Base-by-base conservation (phyloP, 2,888 invertebrate species). In the Unio pictorum region DNA sequence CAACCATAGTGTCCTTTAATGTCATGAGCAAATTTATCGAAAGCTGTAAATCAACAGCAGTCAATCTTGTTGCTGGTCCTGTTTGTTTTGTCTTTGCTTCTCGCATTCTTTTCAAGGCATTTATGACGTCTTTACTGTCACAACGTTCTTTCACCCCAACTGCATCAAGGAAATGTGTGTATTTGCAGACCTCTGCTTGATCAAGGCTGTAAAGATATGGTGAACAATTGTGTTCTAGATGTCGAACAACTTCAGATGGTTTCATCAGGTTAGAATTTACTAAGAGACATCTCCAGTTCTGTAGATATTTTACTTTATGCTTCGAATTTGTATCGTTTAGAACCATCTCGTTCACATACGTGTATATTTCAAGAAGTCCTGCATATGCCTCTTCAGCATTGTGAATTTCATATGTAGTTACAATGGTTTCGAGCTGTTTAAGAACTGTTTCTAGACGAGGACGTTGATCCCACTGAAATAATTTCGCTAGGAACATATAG, bases 71-170 rank as follows among this genome's bases (percentile, higher is more conserved):
- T 45, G 20, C 20, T 45, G 0, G 11, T 45, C 45, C 45, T 45
- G 11, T 15, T 59, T 8, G 28, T 71, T 72, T 59, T 23, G 17
- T 28, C 55, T 20, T 11, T 55, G 17, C 23, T 55, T 62, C 15
- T n/a, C 45, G 59, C 56, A 66, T 58, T 55, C 28, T 26, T 57
- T 72, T 59, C 28, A 75, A 23, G 26, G 67, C 66, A 17, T 55
- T 4, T 58, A 72, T 58, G 17, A 74, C 67, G n/a, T 64, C 61
- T 26, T 58, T 56, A 26, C 66, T 55, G 26, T 62, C 55, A 68
- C 73, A 71, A 64, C 56, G 23, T 26, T 73, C 62, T 56, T 70
- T 65, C 11, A 76, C 61, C 20, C 74, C 74, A 26, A 75, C 23
- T 6, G 55, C 63, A 11, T 28, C 15, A 61, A 63, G 71, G 7